phyloP scores from a whole-genome alignment of 2,113 vertebrate species.

The Brachyistius frenatus region DNA sequence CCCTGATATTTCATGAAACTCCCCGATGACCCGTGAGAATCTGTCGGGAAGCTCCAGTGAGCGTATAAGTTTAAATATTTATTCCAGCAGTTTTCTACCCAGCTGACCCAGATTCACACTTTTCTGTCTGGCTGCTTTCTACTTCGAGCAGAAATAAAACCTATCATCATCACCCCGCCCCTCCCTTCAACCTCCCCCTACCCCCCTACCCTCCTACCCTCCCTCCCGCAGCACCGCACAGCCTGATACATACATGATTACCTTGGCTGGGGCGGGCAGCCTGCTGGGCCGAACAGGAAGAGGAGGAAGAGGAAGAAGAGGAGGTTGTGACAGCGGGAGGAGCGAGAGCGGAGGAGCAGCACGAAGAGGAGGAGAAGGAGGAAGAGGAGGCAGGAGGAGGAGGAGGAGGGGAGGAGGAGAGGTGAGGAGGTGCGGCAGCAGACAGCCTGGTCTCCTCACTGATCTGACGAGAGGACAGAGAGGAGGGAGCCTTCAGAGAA shows the following conservation, averaged over 20 bases:
- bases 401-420: slow-evolving; percentile 58
- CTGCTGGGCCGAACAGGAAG: slow-evolving; percentile 89
- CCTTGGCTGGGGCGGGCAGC: slow-evolving; percentile 94
- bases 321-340: slow-evolving; percentile 76
- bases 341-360: slow-evolving; percentile 85
- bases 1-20: too few species aligned
- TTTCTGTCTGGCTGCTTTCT: too few species aligned
- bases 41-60: too few species aligned
- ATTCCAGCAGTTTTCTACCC: too few species aligned
- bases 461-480: slow-evolving; percentile 89
- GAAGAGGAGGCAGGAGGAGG: slow-evolving; percentile 74
- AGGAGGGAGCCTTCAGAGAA: slow-evolving; percentile 68
- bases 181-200: too few species aligned
- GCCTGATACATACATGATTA: slow-evolving; percentile 92
- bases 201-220: too few species aligned
- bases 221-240: slow-evolving; percentile 37
- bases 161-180: too few species aligned
- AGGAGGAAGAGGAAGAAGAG: slow-evolving; percentile 78
- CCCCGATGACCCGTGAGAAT: too few species aligned
- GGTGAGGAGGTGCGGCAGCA: slow-evolving; percentile 82
- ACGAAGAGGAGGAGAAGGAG: slow-evolving; percentile 56
- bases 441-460: slow-evolving; percentile 90
- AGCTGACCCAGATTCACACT: too few species aligned
- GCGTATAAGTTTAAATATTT: too few species aligned
- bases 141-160: too few species aligned